Evolutionary conservation across 2,888 invertebrate species (phyloP).

Genomic region (Microctonus aethiopoides): DNA sequence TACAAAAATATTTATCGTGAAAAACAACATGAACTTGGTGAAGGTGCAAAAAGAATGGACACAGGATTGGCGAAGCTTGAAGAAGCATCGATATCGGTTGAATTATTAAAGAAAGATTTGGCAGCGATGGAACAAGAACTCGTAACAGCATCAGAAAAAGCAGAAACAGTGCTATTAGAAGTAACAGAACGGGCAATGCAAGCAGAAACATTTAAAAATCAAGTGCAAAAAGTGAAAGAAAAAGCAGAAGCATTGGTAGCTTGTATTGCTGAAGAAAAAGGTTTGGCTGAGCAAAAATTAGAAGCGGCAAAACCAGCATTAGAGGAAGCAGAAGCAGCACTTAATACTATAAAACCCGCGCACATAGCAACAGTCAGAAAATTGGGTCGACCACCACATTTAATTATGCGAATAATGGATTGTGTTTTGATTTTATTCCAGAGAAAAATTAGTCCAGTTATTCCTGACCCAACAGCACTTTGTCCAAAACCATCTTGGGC

Average conservation of each 20-base stretch:
- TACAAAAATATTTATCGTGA: constrained; percentile 94
- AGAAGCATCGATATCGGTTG: constrained; percentile 94
- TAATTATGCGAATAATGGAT: constrained; percentile 99
- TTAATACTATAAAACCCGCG: constrained; percentile 96
- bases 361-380: constrained; percentile 96
- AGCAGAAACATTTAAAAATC: constrained; percentile 94
- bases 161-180: constrained; percentile 86
- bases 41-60: constrained; percentile 93
- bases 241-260: constrained; percentile 91
- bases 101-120: constrained; percentile 89
- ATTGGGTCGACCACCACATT: constrained; percentile 92
- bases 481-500: constrained; percentile 97
- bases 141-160: constrained; percentile 91
- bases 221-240: constrained; percentile 95
- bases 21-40: constrained; percentile 89
- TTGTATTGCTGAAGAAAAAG: constrained; percentile 90
- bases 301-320: constrained; percentile 96
- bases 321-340: constrained; percentile 93
- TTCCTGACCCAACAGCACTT: constrained; percentile 82
- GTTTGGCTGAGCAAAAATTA: constrained; percentile 88
- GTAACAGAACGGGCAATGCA: constrained; percentile 95
- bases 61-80: constrained; percentile 94
- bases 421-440: constrained; percentile 94
- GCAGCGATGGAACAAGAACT: constrained; percentile 95
- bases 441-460: constrained; percentile 81